Conservation (phyloP, 2,797 vertebrate species). For the Acanthiza pusilla region DNA sequence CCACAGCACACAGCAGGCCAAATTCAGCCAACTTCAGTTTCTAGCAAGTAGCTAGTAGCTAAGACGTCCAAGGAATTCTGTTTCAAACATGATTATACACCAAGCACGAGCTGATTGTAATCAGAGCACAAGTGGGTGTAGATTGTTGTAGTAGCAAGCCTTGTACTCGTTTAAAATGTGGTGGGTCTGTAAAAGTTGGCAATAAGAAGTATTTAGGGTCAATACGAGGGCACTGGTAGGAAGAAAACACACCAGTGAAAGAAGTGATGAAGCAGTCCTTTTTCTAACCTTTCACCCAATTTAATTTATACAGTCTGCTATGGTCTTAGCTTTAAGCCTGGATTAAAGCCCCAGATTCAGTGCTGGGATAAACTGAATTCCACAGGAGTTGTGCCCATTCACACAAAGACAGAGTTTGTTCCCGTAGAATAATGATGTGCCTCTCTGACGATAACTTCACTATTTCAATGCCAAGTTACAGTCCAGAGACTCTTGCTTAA, state of each 20-base stretch:
- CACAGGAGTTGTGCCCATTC: background rate
- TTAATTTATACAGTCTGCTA: background rate
- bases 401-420: background rate
- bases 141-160: background rate
- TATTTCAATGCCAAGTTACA: background rate
- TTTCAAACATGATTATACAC: background rate
- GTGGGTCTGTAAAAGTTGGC: background rate
- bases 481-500: background rate
- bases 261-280: background rate
- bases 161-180: background rate
- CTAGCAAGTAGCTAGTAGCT: background rate
- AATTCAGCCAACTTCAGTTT: background rate
- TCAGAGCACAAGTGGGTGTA: background rate
- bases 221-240: background rate
- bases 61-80: background rate
- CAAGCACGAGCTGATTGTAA: background rate
- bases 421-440: background rate
- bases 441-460: accelerated
- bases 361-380: constrained; percentile 9
- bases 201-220: background rate
- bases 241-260: background rate
- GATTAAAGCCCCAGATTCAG: constrained; percentile 3
- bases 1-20: background rate
- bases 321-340: background rate
- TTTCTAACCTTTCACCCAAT: background rate